Evolutionary conservation across 1,140 invertebrate genomes (phyloP), one percentile per base, ranked within the genome.

Genomic region (Bombus breviceps): DNA sequence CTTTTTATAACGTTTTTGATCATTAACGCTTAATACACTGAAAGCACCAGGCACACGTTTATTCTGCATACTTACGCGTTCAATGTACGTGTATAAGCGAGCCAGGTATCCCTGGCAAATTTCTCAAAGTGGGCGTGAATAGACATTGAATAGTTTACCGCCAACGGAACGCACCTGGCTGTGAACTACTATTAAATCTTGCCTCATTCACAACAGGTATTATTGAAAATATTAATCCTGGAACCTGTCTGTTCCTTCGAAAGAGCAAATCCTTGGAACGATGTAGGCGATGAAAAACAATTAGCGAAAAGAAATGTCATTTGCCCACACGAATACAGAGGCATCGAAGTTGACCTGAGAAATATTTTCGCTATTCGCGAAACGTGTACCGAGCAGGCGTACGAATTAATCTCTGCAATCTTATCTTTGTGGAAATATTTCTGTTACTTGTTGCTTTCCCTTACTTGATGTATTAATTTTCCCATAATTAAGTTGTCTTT

Each of bases 41-140:
- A 53, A 53, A 53, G 18, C 47, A 53, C 47, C 18, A 8, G 47
- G 18, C 18, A 1, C 47, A 22, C 18, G 2, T 53, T 53, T 6
- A 22, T 53, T 22, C 47, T 53, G 18, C 47, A 22, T 22, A 53
- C 47, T 53, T 3, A 53, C 18, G 18, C 6, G 18, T 53, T 53
- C 5, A 8, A 8, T 22, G 5, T 53, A 53, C 47, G 47, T 22
- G 47, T 22, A 53, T 53, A 53, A 22, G 47, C 1, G 47, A 53
- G 18, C 18, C 8, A 53, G 47, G 18, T 53, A 53, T 53, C 18
- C 47, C 18, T 22, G 47, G 6, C 18, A 53, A 53, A 53, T 53
- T 53, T 53, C 47, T 53, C 18, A 53, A 53, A 53, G 47, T 53
- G 18, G 25, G 37, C 34, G 47, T 72, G 86, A 88, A 88, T 87